Percentiles rank a stretch among this genome's conserved stretches.
Conservation (phyloP, 2,797 vertebrate species). For the Monodelphis domestica region DNA sequence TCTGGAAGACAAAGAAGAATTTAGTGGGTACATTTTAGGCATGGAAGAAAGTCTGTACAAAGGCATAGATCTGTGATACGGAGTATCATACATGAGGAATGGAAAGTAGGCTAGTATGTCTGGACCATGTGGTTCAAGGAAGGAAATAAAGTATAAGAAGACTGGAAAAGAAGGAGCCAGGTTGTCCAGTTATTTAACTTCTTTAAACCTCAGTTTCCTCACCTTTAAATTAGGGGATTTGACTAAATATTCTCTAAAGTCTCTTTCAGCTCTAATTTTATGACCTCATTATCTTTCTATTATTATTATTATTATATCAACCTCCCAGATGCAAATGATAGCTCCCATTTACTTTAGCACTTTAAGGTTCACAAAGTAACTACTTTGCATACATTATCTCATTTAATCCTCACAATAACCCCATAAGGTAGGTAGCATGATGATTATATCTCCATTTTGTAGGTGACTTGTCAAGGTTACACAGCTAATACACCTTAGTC, state of each 20-base stretch:
- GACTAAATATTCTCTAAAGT: background rate
- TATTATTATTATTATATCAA: background rate
- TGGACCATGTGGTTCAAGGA: background rate
- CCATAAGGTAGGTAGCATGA: background rate
- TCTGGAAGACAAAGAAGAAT: background rate
- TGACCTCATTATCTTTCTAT: background rate
- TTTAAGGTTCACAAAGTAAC: background rate
- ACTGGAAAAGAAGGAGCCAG: background rate
- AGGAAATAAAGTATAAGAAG: background rate
- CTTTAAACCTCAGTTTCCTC: background rate
- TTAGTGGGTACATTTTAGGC: background rate
- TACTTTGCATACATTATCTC: constrained; percentile 1
- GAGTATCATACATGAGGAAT: background rate
- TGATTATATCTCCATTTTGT: background rate
- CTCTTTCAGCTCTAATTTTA: background rate
- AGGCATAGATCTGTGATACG: background rate
- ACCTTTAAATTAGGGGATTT: background rate
- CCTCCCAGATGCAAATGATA: background rate
- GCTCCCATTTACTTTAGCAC: background rate
- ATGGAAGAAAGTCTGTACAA: background rate
- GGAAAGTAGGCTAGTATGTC: background rate
- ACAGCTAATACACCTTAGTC: background rate
- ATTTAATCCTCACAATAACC: background rate
- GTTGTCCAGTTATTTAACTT: background rate
- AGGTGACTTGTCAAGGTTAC: background rate